phyloP scores from a whole-genome alignment of 2,113 vertebrate species.

The Phalacrocorax pelagicus region DNA sequence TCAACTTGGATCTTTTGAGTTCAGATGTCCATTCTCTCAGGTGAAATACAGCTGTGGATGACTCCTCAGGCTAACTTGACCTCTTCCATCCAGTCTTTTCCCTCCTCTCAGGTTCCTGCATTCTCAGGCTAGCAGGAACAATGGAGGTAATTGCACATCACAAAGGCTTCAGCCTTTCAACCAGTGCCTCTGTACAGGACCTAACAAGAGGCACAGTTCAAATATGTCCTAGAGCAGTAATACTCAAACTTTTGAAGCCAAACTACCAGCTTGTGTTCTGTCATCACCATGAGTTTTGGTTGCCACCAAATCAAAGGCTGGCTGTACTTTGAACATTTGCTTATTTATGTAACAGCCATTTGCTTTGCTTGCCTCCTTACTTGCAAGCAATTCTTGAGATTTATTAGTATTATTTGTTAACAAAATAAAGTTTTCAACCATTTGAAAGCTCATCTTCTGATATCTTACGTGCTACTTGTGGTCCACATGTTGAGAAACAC shows the following conservation, averaged over 20 bases:
- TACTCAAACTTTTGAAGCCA: background rate
- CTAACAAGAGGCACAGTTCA: background rate
- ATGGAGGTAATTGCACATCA: background rate
- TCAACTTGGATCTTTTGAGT: background rate
- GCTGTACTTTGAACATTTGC: background rate
- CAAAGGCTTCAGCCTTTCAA: background rate
- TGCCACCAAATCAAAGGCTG: background rate
- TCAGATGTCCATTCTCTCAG: accelerated
- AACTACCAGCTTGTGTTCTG: background rate
- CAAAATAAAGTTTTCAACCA: background rate
- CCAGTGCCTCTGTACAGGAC: background rate
- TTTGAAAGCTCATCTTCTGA: background rate
- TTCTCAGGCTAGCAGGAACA: background rate
- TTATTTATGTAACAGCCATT: background rate
- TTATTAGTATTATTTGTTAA: background rate
- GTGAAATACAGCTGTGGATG: background rate
- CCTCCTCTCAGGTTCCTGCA: background rate
- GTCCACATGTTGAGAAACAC: background rate
- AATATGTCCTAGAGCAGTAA: background rate
- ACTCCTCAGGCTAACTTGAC: background rate
- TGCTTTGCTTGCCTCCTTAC: background rate
- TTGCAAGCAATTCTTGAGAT: background rate
- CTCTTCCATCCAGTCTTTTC: background rate
- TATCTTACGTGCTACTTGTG: accelerated
- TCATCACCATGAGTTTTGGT: background rate